These are phyloP conservation scores for Apotomis betuletana DNA, from an alignment of 2,888 invertebrate genomes.

Conservation along the genomic window DNA sequence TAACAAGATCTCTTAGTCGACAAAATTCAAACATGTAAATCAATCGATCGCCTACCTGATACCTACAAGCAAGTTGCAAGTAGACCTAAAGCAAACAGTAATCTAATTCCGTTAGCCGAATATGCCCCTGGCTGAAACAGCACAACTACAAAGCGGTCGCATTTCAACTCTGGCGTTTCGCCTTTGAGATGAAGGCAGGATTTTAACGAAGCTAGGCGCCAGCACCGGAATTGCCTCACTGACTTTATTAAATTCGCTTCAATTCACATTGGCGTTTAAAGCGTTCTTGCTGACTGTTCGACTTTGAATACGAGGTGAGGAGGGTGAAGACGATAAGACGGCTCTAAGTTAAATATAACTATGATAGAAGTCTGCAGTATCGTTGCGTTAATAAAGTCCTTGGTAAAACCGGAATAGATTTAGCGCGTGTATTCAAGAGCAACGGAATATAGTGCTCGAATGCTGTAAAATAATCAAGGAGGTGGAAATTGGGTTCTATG, in stretches of 20 bases:
- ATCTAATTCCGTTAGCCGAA: constrained; percentile 22
- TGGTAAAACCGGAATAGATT: no score
- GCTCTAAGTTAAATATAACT: not conserved
- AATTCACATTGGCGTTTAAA: constrained; percentile 15
- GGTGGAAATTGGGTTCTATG: no score
- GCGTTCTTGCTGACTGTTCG: constrained; percentile 6
- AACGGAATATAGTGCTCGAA: no score
- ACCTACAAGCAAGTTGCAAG: constrained; percentile 5
- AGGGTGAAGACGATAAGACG: not conserved
- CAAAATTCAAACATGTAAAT: not conserved
- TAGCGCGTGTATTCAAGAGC: no score
- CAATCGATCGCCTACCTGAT: not conserved
- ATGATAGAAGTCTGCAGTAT: no score
- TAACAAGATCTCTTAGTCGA: not conserved
- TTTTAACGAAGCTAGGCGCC: constrained; percentile 24
- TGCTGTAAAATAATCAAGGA: no score
- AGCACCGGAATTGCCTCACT: constrained; percentile 25
- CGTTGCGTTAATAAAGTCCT: no score
- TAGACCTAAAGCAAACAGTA: constrained; percentile 24
- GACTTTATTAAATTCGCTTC: constrained; percentile 31
- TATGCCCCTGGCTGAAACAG: constrained; percentile 5
- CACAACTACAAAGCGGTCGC: constrained; percentile 18
- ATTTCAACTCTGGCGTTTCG: constrained; percentile 3
- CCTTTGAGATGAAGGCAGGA: constrained; percentile 22
- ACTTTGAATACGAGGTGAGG: not conserved